A percentile compares a stretch with the other conserved stretches of the same genome.
Evolutionary conservation across 2,113 vertebrate genomes (phyloP).

Genomic region (Myodes glareolus): DNA sequence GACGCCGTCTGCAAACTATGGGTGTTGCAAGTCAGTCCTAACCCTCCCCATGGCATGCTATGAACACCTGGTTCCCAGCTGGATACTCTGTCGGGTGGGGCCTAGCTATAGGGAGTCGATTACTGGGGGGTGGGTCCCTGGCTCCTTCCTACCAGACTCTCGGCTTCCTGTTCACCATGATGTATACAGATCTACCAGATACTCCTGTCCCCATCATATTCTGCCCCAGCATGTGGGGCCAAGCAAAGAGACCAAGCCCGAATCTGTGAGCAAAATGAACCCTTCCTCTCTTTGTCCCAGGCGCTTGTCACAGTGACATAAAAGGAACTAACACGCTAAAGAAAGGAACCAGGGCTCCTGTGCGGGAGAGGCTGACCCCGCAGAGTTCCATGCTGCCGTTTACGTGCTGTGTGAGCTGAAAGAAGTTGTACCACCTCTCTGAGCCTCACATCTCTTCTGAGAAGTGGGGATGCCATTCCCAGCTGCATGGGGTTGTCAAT

Average conservation of each 20-base stretch:
- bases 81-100: background rate
- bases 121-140: background rate
- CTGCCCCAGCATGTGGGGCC: background rate
- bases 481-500: accelerated
- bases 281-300: background rate
- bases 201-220: background rate
- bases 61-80: background rate
- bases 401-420: background rate
- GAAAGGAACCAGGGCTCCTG: background rate
- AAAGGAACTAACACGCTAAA: background rate
- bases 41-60: background rate
- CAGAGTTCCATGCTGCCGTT: accelerated
- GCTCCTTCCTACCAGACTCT: background rate
- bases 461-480: background rate
- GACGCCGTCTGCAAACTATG: conserved; percentile 95
- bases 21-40: background rate
- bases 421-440: background rate
- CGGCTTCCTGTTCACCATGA: no score
- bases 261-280: background rate
- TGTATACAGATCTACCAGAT: background rate
- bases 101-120: background rate
- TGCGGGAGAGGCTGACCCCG: accelerated
- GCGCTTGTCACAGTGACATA: background rate
- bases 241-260: background rate
- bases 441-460: background rate